These are phyloP conservation scores for Orchestia grillus DNA, from an alignment of 1,140 invertebrate genomes.

Conservation along the genomic window DNA sequence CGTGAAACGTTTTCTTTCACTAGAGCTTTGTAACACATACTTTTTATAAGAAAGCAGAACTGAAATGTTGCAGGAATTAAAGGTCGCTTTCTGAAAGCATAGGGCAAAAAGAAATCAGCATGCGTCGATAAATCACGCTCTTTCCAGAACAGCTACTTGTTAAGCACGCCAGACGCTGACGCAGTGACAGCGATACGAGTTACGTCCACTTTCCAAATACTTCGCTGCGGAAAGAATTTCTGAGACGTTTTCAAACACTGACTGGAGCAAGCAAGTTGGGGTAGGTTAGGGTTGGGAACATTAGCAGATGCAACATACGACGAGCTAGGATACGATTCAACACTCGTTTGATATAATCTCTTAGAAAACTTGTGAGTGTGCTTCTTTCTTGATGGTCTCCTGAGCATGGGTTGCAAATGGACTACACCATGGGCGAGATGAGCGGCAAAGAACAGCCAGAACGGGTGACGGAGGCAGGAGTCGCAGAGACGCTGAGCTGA, in stretches of 20 bases:
- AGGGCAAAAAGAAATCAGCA: background rate
- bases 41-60: background rate
- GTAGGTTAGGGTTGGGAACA: background rate
- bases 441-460: background rate
- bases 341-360: background rate
- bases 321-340: background rate
- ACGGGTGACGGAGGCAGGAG: background rate
- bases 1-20: background rate
- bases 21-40: background rate
- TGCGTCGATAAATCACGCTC: background rate
- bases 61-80: background rate
- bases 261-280: background rate
- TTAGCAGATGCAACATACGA: background rate
- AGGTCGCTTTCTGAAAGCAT: background rate
- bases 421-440: conserved; percentile 26
- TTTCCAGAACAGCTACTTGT: background rate
- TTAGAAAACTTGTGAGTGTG: no score
- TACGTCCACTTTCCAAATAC: background rate
- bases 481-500: background rate
- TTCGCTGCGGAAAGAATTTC: background rate
- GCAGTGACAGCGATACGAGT: background rate
- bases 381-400: no score
- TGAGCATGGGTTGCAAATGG: background rate
- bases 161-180: no score
- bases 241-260: background rate